Evolutionary conservation across 2,797 vertebrate species (phyloP).

Genomic region (Aratinga solstitialis): DNA sequence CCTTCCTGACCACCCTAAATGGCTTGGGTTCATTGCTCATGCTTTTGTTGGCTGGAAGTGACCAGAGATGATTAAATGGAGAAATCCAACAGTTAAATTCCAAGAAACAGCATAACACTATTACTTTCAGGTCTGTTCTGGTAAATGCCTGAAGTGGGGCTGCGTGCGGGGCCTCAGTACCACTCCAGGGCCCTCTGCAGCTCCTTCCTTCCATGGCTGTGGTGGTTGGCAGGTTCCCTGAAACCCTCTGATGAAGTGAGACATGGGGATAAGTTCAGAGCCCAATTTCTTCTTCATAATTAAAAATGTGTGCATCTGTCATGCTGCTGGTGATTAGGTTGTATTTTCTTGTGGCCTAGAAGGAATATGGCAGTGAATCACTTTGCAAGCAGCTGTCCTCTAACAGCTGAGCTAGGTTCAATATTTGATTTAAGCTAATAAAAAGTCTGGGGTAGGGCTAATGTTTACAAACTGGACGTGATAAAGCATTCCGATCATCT

Average conservation of each 20-base stretch:
- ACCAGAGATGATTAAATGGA: not conserved
- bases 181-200: not conserved
- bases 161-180: not conserved
- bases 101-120: fast-evolving
- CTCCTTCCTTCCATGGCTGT: not conserved
- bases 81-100: not conserved
- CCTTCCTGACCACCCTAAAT: not conserved
- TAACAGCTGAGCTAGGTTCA: constrained; percentile 57
- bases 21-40: fast-evolving
- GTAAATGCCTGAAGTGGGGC: fast-evolving
- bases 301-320: constrained; percentile 56
- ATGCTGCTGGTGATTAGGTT: constrained; percentile 51
- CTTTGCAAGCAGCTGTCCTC: constrained; percentile 48
- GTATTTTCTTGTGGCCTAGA: constrained; percentile 51
- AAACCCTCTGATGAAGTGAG: constrained; percentile 27
- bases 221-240: constrained; percentile 15
- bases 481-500: constrained; percentile 47
- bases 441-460: constrained; percentile 41
- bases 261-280: constrained; percentile 47
- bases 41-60: not conserved
- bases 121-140: not conserved
- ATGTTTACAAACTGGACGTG: constrained; percentile 57
- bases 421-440: constrained; percentile 65
- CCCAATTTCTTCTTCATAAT: constrained; percentile 59
- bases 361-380: constrained; percentile 61